phyloP scores from a whole-genome alignment of 2,797 vertebrate genomes.

The Eospalax fontanierii region DNA sequence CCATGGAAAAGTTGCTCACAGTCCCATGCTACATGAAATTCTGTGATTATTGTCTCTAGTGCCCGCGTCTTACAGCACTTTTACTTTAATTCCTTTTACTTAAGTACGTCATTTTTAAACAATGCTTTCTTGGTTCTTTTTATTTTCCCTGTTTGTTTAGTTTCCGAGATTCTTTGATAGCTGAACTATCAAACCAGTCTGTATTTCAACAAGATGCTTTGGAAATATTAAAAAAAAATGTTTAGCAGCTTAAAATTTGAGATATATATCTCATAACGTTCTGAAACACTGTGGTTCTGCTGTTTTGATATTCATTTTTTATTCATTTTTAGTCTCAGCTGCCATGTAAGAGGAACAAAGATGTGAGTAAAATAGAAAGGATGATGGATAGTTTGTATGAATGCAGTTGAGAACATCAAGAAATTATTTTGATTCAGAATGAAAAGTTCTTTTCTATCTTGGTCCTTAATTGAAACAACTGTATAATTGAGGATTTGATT shows the following conservation, averaged over 20 bases:
- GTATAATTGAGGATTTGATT: not conserved
- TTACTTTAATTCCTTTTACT: not conserved
- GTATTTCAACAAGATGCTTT: not conserved
- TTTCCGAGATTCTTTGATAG: not conserved
- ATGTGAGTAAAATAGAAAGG: not conserved
- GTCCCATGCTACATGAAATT: rapidly evolving
- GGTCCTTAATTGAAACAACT: slow-evolving; percentile 11
- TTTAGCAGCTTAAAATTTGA: not conserved
- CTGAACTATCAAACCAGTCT: not conserved
- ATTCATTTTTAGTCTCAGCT: not conserved
- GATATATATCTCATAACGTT: not conserved
- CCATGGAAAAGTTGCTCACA: not conserved
- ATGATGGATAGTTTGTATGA: not conserved
- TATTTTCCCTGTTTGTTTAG: not conserved
- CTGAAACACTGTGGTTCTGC: not conserved
- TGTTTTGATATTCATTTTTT: not conserved
- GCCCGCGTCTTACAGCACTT: not conserved
- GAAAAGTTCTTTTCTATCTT: not conserved
- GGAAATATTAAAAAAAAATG: not conserved
- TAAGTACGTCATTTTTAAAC: not conserved
- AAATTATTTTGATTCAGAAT: not conserved
- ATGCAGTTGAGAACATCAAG: not conserved
- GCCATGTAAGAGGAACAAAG: not conserved
- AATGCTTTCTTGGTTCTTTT: not conserved
- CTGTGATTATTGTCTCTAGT: not conserved